A percentile compares a stretch with the other conserved stretches of the same genome.
Evolutionary conservation across 1,140 invertebrate species (phyloP).

Genomic region (Agrypnia vestita): DNA sequence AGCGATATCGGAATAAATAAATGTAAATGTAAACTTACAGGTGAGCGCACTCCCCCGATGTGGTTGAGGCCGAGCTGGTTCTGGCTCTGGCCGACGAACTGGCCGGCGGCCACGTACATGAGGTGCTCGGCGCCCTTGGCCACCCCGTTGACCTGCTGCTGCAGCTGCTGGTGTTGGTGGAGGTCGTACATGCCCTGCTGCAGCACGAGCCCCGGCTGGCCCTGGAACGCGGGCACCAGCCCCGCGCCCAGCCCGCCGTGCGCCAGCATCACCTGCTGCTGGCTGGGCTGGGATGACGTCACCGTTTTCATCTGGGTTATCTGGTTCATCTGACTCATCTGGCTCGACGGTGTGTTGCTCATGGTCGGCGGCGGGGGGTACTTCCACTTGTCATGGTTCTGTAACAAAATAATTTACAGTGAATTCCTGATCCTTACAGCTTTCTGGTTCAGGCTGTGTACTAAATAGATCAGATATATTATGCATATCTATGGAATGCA

Average conservation of each 20-base stretch:
- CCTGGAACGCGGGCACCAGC: constrained; percentile 25
- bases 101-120: constrained; percentile 79
- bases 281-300: constrained; percentile 74
- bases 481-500: too few species aligned
- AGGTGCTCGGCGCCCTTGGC: constrained; percentile 77
- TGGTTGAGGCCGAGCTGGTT: constrained; percentile 75
- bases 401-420: constrained; percentile 61
- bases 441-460: too few species aligned
- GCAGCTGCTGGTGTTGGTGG: constrained; percentile 72
- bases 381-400: constrained; percentile 85
- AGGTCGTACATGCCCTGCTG: constrained; percentile 74
- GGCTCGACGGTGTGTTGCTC: constrained; percentile 66
- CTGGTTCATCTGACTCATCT: constrained; percentile 65
- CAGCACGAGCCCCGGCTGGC: constrained; percentile 63
- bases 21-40: constrained; percentile 66
- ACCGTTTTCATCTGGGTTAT: constrained; percentile 69
- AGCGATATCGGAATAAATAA: too few species aligned
- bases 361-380: constrained; percentile 72
- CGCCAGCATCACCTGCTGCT: constrained; percentile 65
- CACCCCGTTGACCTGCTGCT: constrained; percentile 74
- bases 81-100: constrained; percentile 77
- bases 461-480: too few species aligned
- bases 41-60: constrained; percentile 72
- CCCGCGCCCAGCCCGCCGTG: constrained; percentile 42
- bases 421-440: too few species aligned